Conservation (phyloP, 2,797 vertebrate genomes). For the Amniataba percoides region DNA sequence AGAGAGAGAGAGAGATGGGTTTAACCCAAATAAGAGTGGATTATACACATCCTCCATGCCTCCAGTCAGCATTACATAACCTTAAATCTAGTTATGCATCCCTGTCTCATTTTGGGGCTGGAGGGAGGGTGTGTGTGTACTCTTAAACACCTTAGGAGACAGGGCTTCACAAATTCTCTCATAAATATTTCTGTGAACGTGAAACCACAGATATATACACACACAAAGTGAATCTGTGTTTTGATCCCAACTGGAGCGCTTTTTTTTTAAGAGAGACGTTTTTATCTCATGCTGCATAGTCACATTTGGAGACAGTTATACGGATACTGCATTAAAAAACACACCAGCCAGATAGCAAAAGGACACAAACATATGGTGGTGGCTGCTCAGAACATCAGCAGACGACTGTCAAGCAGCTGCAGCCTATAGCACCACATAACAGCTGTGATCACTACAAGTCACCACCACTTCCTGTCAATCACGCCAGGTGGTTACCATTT, state of each 20-base stretch:
- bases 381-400: conserved; percentile 60
- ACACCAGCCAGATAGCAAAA: conserved; percentile 31
- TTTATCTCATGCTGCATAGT: not conserved
- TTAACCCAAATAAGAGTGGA: conserved; percentile 85
- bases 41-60: conserved; percentile 80
- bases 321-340: conserved; percentile 30
- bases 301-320: conserved; percentile 31
- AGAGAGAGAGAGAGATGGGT: conserved; percentile 67
- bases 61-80: conserved; percentile 84
- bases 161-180: conserved; percentile 42
- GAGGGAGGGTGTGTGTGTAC: conserved; percentile 24
- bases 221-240: conserved; percentile 1
- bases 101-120: conserved; percentile 73
- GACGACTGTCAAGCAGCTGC: conserved; percentile 64
- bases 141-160: conserved; percentile 63
- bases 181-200: conserved; percentile 27
- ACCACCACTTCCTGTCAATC: conserved; percentile 64
- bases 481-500: conserved; percentile 40
- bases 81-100: conserved; percentile 84
- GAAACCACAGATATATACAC: conserved; percentile 27
- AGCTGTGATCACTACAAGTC: conserved; percentile 63
- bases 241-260: conserved; percentile 1
- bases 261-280: not conserved
- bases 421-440: conserved; percentile 60
- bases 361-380: conserved; percentile 52